Evolutionary conservation across 2,888 invertebrate genomes (phyloP).

Genomic region (Blera fallax): DNA sequence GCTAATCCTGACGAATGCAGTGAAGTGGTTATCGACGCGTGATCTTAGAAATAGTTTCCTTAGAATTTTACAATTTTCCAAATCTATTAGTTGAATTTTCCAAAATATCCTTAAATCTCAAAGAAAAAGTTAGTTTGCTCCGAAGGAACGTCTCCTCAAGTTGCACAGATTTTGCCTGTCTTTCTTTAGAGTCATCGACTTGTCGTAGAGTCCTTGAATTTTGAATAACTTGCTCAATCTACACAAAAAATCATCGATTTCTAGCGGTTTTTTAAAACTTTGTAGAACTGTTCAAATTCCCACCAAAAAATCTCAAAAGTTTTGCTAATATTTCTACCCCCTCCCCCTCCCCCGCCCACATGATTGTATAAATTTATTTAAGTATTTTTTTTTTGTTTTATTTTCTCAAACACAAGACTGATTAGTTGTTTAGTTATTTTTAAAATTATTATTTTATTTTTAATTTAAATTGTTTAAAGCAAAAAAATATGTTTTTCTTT

Average conservation of each 20-base stretch:
- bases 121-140: too few relatives aligned
- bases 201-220: too few relatives aligned
- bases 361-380: constrained; percentile 10
- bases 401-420: constrained; percentile 69
- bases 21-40: constrained; percentile 65
- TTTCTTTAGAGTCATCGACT: too few relatives aligned
- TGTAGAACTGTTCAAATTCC: too few relatives aligned
- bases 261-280: too few relatives aligned
- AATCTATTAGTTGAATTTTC: background rate
- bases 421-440: constrained; percentile 69
- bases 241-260: background rate
- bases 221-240: background rate
- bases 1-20: constrained; percentile 25
- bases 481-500: background rate
- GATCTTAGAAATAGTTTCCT: constrained; percentile 44
- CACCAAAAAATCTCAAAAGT: background rate
- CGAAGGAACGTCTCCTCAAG: background rate
- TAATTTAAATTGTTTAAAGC: constrained; percentile 24
- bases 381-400: constrained; percentile 9
- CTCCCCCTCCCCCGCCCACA: background rate
- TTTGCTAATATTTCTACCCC: background rate
- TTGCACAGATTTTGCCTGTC: background rate
- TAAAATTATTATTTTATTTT: constrained; percentile 39
- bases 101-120: background rate
- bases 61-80: constrained; percentile 1